Conservation (phyloP, 2,113 vertebrate species). For the Python bivittatus region DNA sequence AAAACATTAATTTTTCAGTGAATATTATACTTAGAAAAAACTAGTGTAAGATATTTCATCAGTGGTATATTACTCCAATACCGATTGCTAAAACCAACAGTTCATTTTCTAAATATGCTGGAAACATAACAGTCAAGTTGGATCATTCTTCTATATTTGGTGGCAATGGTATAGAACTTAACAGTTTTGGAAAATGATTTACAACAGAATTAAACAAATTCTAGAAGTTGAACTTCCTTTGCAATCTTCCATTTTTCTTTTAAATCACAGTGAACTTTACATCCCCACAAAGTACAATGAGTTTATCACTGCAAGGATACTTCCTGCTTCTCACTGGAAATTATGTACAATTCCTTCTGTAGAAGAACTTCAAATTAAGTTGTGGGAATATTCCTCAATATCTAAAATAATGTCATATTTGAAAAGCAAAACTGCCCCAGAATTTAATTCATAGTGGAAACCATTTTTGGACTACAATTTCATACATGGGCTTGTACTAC, state of each 20-base stretch:
- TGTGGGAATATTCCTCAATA: neutral
- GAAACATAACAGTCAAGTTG: too few relatives aligned
- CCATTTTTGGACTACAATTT: neutral
- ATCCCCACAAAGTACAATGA: neutral
- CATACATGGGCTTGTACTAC: neutral
- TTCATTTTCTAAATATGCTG: too few relatives aligned
- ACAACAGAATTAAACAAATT: neutral
- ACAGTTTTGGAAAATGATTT: neutral
- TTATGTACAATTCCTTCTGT: neutral
- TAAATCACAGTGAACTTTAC: neutral
- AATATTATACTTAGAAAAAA: too few relatives aligned
- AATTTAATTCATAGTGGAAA: neutral
- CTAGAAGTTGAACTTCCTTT: neutral
- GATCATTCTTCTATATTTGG: neutral
- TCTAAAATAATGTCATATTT: neutral
- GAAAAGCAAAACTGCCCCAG: neutral
- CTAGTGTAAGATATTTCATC: too few relatives aligned
- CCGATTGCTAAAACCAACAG: too few relatives aligned
- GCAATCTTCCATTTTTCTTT: neutral
- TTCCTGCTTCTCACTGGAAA: neutral
- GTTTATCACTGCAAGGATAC: neutral
- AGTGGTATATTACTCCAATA: too few relatives aligned
- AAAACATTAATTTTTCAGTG: too few relatives aligned
- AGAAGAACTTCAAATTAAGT: neutral
- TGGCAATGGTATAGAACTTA: neutral